Conservation (phyloP, 23 tunicate species). For the Trididemnum miniatum region DNA sequence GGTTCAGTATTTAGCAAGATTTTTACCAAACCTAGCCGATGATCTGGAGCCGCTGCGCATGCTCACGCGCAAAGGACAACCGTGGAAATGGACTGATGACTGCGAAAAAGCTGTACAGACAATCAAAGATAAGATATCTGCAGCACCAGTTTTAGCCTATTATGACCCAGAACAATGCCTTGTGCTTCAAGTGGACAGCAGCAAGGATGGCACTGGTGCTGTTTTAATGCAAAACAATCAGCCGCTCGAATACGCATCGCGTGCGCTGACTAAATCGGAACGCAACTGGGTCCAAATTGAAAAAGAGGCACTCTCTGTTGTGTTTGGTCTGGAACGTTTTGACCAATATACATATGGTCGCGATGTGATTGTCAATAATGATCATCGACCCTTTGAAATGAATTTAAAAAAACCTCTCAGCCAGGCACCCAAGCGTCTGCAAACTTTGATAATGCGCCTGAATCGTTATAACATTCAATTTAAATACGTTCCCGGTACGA, state of each 20-base stretch:
- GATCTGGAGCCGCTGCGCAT: constrained; percentile 27
- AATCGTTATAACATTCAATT: constrained; percentile 23
- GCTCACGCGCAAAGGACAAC: constrained; percentile 12
- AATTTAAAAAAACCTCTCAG: constrained; percentile 29
- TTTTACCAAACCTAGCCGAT: constrained; percentile 14
- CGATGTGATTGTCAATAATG: constrained; percentile 8
- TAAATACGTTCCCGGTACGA: constrained; percentile 16
- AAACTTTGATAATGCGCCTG: constrained; percentile 36
- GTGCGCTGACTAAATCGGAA: constrained; percentile 14
- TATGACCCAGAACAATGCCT: not conserved
- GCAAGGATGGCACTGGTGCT: constrained; percentile 33
- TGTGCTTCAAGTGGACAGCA: constrained; percentile 26
- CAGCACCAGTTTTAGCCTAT: constrained; percentile 9
- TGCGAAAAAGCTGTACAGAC: constrained; percentile 16
- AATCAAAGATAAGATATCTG: constrained; percentile 12
- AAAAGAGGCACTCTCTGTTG: constrained; percentile 33
- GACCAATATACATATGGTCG: constrained; percentile 38
- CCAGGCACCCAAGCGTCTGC: constrained; percentile 31
- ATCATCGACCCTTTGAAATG: constrained; percentile 23
- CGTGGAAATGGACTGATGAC: constrained; percentile 32
- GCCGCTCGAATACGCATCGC: constrained; percentile 36
- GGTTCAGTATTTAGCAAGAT: constrained; percentile 29
- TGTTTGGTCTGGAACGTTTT: constrained; percentile 39
- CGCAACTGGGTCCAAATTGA: constrained; percentile 43
- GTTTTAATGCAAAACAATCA: constrained; percentile 5